Evolutionary conservation across 2,888 invertebrate species (phyloP).

Genomic region (Sinohyriopsis cumingii): DNA sequence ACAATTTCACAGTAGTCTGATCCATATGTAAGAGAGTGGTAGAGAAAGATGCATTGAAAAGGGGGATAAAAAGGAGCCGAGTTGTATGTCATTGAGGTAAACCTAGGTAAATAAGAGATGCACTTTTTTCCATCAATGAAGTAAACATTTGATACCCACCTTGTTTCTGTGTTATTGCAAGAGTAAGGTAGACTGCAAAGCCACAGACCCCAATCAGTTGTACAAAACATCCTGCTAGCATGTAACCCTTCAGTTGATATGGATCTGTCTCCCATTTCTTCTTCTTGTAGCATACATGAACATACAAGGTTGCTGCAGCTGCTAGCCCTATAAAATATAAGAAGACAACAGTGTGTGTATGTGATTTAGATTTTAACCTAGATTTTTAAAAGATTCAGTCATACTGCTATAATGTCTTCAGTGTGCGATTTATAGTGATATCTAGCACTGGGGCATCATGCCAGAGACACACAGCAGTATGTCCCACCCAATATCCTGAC

Average conservation of each 20-base stretch:
- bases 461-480: no score
- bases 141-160: slow-evolving; percentile 40
- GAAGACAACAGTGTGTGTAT: slow-evolving; percentile 3
- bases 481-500: no score
- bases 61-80: no score
- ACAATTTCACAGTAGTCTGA: no score
- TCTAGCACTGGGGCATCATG: no score
- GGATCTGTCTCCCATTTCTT: slow-evolving; percentile 48
- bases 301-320: slow-evolving; percentile 55
- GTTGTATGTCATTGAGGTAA: no score
- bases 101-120: no score
- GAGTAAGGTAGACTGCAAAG: slow-evolving; percentile 61
- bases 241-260: slow-evolving; percentile 43
- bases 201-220: slow-evolving; percentile 66
- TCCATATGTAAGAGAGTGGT: no score
- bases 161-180: slow-evolving; percentile 60
- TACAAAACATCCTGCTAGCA: slow-evolving; percentile 62
- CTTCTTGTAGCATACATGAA: slow-evolving; percentile 54
- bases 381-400: not conserved
- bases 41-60: no score
- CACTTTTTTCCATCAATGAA: no score
- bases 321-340: slow-evolving; percentile 51
- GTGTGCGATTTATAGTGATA: no score
- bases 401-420: no score
- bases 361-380: not conserved